These are phyloP conservation scores for Carassius auratus DNA, from an alignment of 2,113 vertebrate genomes.

Conservation along the genomic window DNA sequence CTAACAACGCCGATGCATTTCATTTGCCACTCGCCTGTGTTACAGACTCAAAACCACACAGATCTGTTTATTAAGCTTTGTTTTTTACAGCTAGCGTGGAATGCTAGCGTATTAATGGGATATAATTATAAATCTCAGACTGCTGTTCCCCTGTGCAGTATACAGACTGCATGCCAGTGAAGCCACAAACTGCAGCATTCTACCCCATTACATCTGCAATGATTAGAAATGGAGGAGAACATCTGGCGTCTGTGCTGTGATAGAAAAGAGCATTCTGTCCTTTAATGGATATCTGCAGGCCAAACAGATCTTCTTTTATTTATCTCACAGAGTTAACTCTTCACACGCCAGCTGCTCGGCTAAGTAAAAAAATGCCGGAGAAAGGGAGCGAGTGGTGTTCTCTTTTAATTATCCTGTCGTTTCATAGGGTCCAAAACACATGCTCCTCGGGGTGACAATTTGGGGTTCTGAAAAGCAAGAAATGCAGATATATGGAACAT, in stretches of 20 bases:
- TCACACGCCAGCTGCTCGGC: slow-evolving; percentile 63
- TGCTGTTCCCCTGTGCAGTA: slow-evolving; percentile 85
- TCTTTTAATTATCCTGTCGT: slow-evolving; percentile 13
- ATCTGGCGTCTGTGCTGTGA: slow-evolving; percentile 96
- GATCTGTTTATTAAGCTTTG: slow-evolving; percentile 87
- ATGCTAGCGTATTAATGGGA: slow-evolving; percentile 93
- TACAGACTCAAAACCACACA: slow-evolving; percentile 17
- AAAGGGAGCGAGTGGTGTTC: slow-evolving; percentile 58
- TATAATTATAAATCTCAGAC: slow-evolving; percentile 95
- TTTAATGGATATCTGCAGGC: slow-evolving; percentile 98
- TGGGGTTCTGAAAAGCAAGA: neutral
- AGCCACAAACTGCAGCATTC: slow-evolving; percentile 97
- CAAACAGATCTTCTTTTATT: slow-evolving; percentile 86
- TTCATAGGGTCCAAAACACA: neutral
- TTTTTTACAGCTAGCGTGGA: slow-evolving; percentile 87
- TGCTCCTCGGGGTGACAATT: neutral
- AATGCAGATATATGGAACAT: neutral
- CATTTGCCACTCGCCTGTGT: slow-evolving; percentile 12
- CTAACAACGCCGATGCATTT: slow-evolving; percentile 17
- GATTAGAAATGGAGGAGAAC: slow-evolving; percentile 96
- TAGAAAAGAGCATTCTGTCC: slow-evolving; percentile 90
- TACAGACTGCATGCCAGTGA: slow-evolving; percentile 94
- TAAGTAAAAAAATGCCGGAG: slow-evolving; percentile 24
- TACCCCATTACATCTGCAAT: slow-evolving; percentile 99
- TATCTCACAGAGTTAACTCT: slow-evolving; percentile 88